Evolutionary conservation across 2,888 invertebrate species (phyloP), one percentile per base, ranked within the genome.

Genomic region (Cremastinae sp.): DNA sequence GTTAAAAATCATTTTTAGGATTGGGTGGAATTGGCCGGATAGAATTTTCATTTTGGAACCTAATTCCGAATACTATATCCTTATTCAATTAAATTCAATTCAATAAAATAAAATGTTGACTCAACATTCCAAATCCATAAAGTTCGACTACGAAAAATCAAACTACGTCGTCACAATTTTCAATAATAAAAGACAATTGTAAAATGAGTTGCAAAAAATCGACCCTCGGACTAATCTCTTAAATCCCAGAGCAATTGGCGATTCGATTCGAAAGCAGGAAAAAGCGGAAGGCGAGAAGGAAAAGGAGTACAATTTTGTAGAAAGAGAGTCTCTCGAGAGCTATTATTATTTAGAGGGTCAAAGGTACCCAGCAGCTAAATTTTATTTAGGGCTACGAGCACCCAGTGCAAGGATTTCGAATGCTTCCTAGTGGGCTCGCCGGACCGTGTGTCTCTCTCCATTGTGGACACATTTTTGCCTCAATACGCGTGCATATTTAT

Each of bases 371-470:
- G 59, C 70, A 75, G 76, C 74, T 74, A 75, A 82, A 79, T 83
- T 80, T 80, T 80, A 80, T 83, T 83, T 80, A 79, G 80, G 79
- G 71, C 78, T 78, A 61, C 61, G 1, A 1, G 69, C 16, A 45
- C 18, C 56, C 45, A 12, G 68, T 12, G 28, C 58, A 39, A 41
- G 22, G 56, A 28, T 69, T 62, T 61, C 58, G 69, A 18, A 5
- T 37, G 12, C 1, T 14, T 14, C 37, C 10, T 9, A 12, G 8
- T n/a, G 45, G 20, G 9, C 22, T 18, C 20, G 16, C 22, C 37
- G 45, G 41, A 41, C 59, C 65, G 69, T 58, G 56, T 75, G 28
- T 22, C 77, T 68, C 79, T 78, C 78, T 80, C n/a, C n/a, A n/a
- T n/a, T 79, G 75, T 76, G 75, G 5, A 28, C 2, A 28, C 5